Percentiles rank a stretch among this genome's conserved stretches.
Evolutionary conservation across 2,113 vertebrate species (phyloP).

Genomic region (Turdus rufiventris): DNA sequence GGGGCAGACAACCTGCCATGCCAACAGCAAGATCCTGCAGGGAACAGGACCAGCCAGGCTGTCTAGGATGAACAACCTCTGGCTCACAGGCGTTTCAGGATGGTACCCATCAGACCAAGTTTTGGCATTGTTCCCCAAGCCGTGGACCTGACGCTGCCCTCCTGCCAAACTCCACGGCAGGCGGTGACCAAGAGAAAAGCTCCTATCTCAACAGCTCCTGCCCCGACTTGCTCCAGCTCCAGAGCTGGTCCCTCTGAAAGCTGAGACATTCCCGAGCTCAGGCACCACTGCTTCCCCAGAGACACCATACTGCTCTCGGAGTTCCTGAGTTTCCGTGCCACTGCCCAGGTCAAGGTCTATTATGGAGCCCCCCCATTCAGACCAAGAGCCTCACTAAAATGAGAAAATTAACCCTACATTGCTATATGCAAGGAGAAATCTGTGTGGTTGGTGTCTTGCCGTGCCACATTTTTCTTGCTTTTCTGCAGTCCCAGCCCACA

Average conservation of each 20-base stretch:
- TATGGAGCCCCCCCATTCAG: neutral
- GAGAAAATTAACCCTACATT: neutral
- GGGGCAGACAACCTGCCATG: neutral
- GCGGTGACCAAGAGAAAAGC: neutral
- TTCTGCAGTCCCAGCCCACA: neutral
- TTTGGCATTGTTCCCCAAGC: neutral
- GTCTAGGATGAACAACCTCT: neutral
- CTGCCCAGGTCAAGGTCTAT: neutral
- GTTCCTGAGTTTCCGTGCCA: neutral
- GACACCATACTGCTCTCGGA: fast-evolving
- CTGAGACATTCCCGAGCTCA: neutral
- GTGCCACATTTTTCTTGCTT: neutral
- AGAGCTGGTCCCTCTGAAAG: neutral
- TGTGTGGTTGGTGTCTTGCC: neutral
- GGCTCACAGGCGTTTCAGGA: fast-evolving
- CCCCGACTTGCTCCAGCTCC: neutral
- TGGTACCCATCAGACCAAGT: fast-evolving
- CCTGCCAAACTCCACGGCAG: neutral
- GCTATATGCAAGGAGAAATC: neutral
- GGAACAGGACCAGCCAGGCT: neutral
- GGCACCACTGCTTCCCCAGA: neutral
- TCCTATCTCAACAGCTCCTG: neutral
- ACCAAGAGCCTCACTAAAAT: neutral
- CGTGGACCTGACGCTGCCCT: neutral
- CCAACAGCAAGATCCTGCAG: neutral